Evolutionary conservation across 2,888 invertebrate genomes (phyloP).

Genomic region (Allygus modestus): DNA sequence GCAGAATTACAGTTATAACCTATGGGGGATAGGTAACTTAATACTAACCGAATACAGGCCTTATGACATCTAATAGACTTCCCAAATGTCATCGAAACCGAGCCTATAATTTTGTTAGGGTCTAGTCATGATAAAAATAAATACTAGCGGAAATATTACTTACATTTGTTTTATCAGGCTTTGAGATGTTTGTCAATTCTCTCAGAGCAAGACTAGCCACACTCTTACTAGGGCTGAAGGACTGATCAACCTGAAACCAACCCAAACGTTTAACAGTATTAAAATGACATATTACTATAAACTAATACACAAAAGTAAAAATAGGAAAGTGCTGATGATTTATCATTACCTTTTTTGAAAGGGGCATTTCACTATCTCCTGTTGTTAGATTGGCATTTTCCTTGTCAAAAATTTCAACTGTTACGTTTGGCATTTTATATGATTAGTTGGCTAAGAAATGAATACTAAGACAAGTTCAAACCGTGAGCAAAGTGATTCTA

Average conservation of each 20-base stretch:
- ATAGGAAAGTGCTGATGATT: background rate
- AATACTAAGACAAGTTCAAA: too few relatives aligned
- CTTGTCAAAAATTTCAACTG: conserved; percentile 4
- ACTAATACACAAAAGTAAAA: background rate
- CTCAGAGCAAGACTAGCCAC: conserved; percentile 11
- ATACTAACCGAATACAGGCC: too few relatives aligned
- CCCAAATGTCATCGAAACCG: too few relatives aligned
- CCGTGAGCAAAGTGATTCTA: too few relatives aligned
- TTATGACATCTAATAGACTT: too few relatives aligned
- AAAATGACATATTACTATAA: background rate
- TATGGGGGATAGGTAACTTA: too few relatives aligned
- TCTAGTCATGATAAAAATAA: too few relatives aligned
- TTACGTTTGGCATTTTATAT: conserved; percentile 18
- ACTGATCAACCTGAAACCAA: background rate
- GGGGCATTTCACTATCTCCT: background rate
- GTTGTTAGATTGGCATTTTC: conserved; percentile 9
- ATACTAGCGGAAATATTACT: too few relatives aligned
- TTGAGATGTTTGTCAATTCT: background rate
- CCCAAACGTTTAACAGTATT: background rate
- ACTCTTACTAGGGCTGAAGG: conserved; percentile 18
- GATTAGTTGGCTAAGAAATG: background rate
- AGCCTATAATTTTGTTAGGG: too few relatives aligned
- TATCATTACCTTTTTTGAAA: background rate
- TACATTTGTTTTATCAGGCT: conserved; percentile 18
- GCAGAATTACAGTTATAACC: too few relatives aligned